Evolutionary conservation across 2,888 invertebrate genomes (phyloP), one percentile per base, ranked within the genome.

Genomic region (Pollenia labialis): DNA sequence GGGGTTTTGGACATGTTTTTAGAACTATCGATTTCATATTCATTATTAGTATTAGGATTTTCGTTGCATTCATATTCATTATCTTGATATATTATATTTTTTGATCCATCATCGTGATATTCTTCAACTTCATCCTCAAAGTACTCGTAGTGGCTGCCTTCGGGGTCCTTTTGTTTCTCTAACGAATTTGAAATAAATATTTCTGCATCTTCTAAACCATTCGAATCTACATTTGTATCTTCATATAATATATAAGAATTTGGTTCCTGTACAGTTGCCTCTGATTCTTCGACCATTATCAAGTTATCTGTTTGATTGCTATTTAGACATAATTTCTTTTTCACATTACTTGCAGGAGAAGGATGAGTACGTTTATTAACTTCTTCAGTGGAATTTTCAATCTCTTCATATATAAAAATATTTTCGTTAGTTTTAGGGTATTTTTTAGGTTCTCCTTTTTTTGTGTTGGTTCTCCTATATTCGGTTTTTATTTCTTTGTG

Each of bases 401-500:
- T 14, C 16, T 79, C 66, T 69, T 79, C 82, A 40, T 75, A 72
- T 60, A 79, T 46, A 42, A 85, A 23, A 14, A 85, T 60, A 3
- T 69, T 74, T 42, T 77, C 82, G 11, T 42, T 0, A n/a, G 60
- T 10, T 14, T 68, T 62, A 48, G 52, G 2, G 14, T 14, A 14
- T 12, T 44, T 54, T 46, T 32, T 50, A 32, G 1, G 11, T 10
- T 64, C 50, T 14, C 52, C 18, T 48, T 2, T 69, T n/a, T 16
- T 14, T n/a, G 42, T 18, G 1, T 12, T 10, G 18, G 4, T 32
- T 12, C 40, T 32, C 12, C 88, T 42, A 66, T 64, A 1, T 88
- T 90, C 42, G 74, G 88, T 44, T 86, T 84, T 52, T 79, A 85
- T 32, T 68, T 68, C 23, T 83, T 87, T 69, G 88, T 77, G 62